phyloP scores from a whole-genome alignment of 2,888 invertebrate species.

The Cyrtodaria siliqua region DNA sequence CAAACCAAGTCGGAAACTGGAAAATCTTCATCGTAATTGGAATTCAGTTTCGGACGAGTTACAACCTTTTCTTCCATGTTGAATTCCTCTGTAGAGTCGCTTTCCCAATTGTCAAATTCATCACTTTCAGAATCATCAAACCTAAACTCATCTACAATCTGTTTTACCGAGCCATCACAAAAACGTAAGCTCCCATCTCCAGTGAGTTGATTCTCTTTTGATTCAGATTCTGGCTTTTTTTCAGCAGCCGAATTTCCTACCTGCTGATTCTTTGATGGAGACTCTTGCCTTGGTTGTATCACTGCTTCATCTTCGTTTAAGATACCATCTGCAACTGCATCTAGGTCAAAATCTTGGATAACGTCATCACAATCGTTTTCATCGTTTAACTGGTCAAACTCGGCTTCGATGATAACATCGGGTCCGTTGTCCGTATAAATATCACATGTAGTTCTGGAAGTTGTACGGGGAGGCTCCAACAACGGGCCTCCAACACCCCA shows the following conservation, averaged over 20 bases:
- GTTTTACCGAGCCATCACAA: too few relatives aligned
- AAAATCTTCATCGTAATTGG: slow-evolving; percentile 26
- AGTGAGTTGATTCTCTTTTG: too few relatives aligned
- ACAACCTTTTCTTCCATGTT: neutral
- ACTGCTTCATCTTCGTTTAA: neutral
- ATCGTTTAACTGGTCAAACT: slow-evolving; percentile 24
- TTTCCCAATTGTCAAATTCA: slow-evolving; percentile 46
- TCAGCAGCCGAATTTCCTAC: neutral
- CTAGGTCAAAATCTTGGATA: neutral
- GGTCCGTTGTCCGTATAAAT: slow-evolving; percentile 41
- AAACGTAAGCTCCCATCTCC: too few relatives aligned
- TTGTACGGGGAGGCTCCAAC: neutral
- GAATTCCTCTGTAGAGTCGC: slow-evolving; percentile 22
- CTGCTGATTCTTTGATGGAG: neutral
- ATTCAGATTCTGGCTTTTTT: neutral
- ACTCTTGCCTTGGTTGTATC: neutral
- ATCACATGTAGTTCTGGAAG: slow-evolving; percentile 7
- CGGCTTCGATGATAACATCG: slow-evolving; percentile 56
- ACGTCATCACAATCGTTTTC: neutral
- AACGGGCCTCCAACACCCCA: slow-evolving; percentile 33
- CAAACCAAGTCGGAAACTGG: slow-evolving; percentile 14
- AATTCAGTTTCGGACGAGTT: neutral
- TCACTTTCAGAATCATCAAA: slow-evolving; percentile 47
- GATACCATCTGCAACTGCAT: neutral
- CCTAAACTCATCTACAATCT: slow-evolving; percentile 38